These are phyloP conservation scores for Melospiza georgiana DNA, from an alignment of 2,113 vertebrate genomes.

Conservation along the genomic window DNA sequence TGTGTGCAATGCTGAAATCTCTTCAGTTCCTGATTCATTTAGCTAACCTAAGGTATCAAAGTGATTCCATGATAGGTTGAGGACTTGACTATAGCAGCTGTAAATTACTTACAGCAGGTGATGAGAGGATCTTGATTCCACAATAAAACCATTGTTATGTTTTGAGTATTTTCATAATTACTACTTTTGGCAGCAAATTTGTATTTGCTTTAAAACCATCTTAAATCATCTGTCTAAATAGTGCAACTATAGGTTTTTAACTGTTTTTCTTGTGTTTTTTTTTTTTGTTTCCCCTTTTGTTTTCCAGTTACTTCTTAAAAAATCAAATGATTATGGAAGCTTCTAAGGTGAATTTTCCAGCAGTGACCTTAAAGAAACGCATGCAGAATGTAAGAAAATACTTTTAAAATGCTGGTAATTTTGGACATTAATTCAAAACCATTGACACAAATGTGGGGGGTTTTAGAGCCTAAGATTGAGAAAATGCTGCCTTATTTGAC, in stretches of 20 bases:
- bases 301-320: slow-evolving; percentile 83
- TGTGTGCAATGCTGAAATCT: background rate
- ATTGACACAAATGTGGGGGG: background rate
- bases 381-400: slow-evolving; percentile 66
- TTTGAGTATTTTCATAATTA: background rate
- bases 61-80: background rate
- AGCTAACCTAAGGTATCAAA: background rate
- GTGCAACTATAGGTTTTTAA: background rate
- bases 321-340: slow-evolving; percentile 73
- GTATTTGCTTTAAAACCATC: background rate
- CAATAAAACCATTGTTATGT: background rate
- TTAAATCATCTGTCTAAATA: background rate
- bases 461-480: background rate
- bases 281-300: background rate
- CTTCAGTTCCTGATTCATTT: background rate
- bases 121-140: background rate
- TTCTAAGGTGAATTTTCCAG: slow-evolving; percentile 76
- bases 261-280: background rate
- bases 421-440: background rate
- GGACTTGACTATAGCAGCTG: background rate
- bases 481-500: background rate
- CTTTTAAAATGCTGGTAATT: background rate
- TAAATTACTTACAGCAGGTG: background rate
- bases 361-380: slow-evolving; percentile 33
- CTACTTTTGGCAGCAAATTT: background rate